Percentiles rank a stretch among this genome's conserved stretches.
Conservation (phyloP, 2,797 vertebrate species). For the Argyrosomus regius region DNA sequence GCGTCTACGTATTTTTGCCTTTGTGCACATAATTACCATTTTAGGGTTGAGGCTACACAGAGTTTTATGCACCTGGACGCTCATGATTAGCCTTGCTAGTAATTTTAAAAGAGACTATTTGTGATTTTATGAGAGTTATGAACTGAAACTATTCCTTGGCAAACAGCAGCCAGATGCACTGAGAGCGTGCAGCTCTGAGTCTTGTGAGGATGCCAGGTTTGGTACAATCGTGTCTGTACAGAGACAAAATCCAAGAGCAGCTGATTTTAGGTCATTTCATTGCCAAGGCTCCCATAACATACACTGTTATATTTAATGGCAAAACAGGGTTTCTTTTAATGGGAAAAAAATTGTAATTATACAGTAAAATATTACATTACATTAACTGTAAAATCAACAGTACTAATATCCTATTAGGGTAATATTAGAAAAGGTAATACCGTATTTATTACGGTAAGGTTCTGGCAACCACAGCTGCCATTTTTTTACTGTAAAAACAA, state of each 20-base stretch:
- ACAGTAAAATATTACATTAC: too few relatives aligned
- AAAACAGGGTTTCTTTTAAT: too few relatives aligned
- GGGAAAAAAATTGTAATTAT: too few relatives aligned
- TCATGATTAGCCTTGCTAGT: background rate
- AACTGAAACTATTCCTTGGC: background rate
- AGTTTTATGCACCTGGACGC: background rate
- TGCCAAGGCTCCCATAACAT: too few relatives aligned
- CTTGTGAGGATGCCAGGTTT: slow-evolving; percentile 2
- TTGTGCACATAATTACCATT: background rate
- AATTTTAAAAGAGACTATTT: background rate
- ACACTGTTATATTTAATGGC: too few relatives aligned
- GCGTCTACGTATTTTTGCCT: background rate
- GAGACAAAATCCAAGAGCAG: background rate
- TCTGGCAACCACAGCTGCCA: too few relatives aligned
- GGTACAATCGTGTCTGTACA: background rate
- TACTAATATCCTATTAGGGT: too few relatives aligned
- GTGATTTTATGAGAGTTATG: background rate
- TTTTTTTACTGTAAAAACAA: background rate
- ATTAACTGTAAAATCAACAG: too few relatives aligned
- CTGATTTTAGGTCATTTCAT: background rate
- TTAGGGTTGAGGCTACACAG: too few relatives aligned
- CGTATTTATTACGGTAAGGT: too few relatives aligned
- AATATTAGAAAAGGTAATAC: too few relatives aligned
- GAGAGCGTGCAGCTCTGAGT: background rate
- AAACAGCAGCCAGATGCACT: background rate